phyloP scores from a whole-genome alignment of 2,888 invertebrate genomes.

The Eumacrocentrus americanus region DNA sequence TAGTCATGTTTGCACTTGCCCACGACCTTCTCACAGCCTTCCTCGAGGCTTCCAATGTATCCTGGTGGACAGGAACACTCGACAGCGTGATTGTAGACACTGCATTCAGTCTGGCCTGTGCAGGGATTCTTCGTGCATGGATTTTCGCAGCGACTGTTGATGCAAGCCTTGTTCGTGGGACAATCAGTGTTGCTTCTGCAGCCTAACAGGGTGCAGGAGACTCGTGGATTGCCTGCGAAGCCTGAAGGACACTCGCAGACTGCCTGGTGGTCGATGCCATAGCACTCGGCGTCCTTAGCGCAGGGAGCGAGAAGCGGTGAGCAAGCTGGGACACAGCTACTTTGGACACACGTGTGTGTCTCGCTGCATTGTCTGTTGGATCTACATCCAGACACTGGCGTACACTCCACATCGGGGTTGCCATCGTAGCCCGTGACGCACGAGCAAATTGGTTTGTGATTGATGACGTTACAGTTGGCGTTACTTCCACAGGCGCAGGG shows the following conservation, averaged over 20 bases:
- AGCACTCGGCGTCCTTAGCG: conserved; percentile 79
- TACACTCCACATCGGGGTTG: conserved; percentile 82
- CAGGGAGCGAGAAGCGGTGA: conserved; percentile 71
- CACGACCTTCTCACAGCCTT: conserved; percentile 66
- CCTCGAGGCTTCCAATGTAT: conserved; percentile 69
- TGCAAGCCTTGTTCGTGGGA: conserved; percentile 79
- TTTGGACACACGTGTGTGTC: conserved; percentile 83
- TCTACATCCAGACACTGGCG: conserved; percentile 70
- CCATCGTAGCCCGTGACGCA: conserved; percentile 85
- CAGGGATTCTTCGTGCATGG: conserved; percentile 79
- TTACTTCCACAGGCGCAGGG: conserved; percentile 87
- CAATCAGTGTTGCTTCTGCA: conserved; percentile 83
- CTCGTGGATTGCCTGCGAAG: conserved; percentile 79
- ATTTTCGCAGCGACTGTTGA: conserved; percentile 79
- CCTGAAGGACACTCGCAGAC: conserved; percentile 85
- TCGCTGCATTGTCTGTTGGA: conserved; percentile 79
- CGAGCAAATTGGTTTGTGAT: conserved; percentile 87
- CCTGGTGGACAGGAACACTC: conserved; percentile 85
- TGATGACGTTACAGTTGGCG: conserved; percentile 81
- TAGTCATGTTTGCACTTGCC: conserved; percentile 74
- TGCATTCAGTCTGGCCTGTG: conserved; percentile 75
- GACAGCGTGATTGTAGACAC: conserved; percentile 75
- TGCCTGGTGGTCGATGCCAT: conserved; percentile 79
- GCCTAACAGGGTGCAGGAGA: conserved; percentile 77
- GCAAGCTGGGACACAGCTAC: conserved; percentile 83